Evolutionary conservation across 2,888 invertebrate genomes (phyloP).

Genomic region (Iselma pallidipennis): DNA sequence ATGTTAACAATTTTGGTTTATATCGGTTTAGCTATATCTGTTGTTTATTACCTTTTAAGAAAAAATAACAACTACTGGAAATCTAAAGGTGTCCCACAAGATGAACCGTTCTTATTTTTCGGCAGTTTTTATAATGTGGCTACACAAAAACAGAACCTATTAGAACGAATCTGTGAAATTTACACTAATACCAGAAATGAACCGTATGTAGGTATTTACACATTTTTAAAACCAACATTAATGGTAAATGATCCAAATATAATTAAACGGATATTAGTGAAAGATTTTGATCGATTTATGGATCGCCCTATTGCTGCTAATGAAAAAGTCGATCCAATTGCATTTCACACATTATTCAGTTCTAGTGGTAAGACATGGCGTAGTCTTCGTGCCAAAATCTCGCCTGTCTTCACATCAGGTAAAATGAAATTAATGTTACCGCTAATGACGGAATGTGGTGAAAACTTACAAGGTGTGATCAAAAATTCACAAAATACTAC

Average conservation of each 20-base stretch:
- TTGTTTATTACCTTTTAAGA: slow-evolving; percentile 12
- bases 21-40: not conserved
- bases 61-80: slow-evolving; percentile 15
- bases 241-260: slow-evolving; percentile 55
- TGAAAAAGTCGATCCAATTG: slow-evolving; percentile 52
- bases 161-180: slow-evolving; percentile 2
- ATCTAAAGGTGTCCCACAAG: slow-evolving; percentile 4
- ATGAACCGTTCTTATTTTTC: slow-evolving; percentile 13
- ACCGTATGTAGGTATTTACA: slow-evolving; percentile 55
- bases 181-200: slow-evolving; percentile 37
- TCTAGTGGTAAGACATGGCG: slow-evolving; percentile 59
- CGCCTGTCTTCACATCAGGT: slow-evolving; percentile 60
- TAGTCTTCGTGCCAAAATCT: slow-evolving; percentile 56
- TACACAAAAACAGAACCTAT: slow-evolving; percentile 10
- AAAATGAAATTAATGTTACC: slow-evolving; percentile 60
- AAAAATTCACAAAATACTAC: slow-evolving; percentile 2
- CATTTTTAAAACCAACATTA: slow-evolving; percentile 55
- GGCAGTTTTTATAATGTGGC: slow-evolving; percentile 14
- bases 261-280: slow-evolving; percentile 54
- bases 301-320: slow-evolving; percentile 55
- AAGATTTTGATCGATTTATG: slow-evolving; percentile 56
- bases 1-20: not conserved
- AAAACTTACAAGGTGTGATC: slow-evolving; percentile 39
- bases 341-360: slow-evolving; percentile 52
- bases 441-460: slow-evolving; percentile 53